phyloP scores from a whole-genome alignment of 2,888 invertebrate genomes.

The Melanophora roralis region DNA sequence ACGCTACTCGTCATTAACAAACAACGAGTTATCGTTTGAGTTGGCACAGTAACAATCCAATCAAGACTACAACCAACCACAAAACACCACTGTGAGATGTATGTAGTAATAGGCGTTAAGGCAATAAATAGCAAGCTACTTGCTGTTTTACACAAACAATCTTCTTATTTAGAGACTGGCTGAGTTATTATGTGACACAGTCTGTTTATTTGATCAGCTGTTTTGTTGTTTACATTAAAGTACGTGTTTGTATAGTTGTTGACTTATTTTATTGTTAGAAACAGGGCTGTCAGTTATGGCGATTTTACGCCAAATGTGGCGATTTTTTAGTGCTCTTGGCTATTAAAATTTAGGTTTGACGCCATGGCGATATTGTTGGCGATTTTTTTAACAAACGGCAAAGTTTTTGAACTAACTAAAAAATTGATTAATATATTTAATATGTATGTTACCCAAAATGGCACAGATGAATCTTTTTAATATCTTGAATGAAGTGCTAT shows the following conservation, averaged over 20 bases:
- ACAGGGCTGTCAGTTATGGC: no score
- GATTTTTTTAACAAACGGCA: no score
- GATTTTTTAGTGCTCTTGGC: no score
- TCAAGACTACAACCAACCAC: conserved; percentile 60
- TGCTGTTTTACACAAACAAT: neutral
- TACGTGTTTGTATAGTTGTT: neutral
- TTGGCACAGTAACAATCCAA: conserved; percentile 59
- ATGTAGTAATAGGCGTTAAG: conserved; percentile 54
- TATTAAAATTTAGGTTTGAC: no score
- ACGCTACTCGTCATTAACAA: conserved; percentile 60
- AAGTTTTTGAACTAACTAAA: no score
- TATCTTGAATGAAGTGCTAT: no score
- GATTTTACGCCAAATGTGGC: no score
- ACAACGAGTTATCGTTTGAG: conserved; percentile 58
- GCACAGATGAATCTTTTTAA: no score
- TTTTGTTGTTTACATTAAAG: neutral
- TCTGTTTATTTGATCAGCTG: conserved; percentile 42
- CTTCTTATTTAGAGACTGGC: no score
- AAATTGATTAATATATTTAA: no score
- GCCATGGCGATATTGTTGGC: no score
- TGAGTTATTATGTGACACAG: conserved; percentile 31
- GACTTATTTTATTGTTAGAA: neutral
- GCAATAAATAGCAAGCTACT: neutral
- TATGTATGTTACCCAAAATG: no score
- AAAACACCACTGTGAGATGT: conserved; percentile 58